Conservation (phyloP, 2,113 vertebrate species). For the Brachyhypopomus gauderio region DNA sequence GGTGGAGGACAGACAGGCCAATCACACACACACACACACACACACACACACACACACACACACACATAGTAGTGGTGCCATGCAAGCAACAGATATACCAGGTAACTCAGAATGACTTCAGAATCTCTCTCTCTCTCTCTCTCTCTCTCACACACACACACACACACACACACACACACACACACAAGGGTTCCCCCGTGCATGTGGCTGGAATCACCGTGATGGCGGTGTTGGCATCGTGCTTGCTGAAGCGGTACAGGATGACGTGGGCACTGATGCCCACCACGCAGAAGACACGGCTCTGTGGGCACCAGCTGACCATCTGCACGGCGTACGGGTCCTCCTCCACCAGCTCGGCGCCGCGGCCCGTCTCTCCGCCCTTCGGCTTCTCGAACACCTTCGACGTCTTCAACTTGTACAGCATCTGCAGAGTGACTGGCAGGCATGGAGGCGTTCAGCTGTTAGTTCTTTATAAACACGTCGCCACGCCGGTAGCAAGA, state of each 20-base stretch:
- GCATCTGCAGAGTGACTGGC: constrained; percentile 94
- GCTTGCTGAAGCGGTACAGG: constrained; percentile 93
- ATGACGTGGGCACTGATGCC: constrained; percentile 93
- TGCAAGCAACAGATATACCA: neutral
- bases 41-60: neutral
- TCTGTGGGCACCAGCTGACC: constrained; percentile 96
- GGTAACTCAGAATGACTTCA: too few species aligned
- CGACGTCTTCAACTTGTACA: constrained; percentile 96
- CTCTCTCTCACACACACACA: constrained; percentile 87
- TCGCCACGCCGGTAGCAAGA: too few species aligned
- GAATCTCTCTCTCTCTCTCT: too few species aligned
- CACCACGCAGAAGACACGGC: constrained; percentile 93
- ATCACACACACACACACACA: constrained; percentile 23
- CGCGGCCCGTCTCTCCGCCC: constrained; percentile 77
- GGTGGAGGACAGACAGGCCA: neutral
- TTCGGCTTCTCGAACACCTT: constrained; percentile 97
- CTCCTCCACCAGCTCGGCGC: constrained; percentile 88
- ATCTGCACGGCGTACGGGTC: constrained; percentile 96
- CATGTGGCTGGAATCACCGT: constrained; percentile 77
- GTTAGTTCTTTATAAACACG: neutral
- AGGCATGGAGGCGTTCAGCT: neutral
- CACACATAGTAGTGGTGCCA: neutral
- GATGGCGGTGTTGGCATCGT: constrained; percentile 90
- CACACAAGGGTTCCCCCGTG: neutral
- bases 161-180: constrained; percentile 71